These are phyloP conservation scores for Trileptium ribeirensis DNA, from an alignment of 2,888 invertebrate species.

Conservation along the genomic window DNA sequence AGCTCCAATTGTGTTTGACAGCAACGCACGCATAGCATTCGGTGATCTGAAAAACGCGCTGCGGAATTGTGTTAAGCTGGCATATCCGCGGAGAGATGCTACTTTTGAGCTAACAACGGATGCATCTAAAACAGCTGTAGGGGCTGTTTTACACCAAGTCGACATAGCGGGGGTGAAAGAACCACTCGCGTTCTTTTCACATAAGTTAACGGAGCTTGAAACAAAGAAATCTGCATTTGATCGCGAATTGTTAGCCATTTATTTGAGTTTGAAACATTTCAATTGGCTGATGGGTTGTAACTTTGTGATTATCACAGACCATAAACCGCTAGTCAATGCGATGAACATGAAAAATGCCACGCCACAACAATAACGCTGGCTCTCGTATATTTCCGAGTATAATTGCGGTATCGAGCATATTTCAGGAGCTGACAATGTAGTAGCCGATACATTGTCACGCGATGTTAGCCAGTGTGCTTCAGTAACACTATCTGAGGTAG, in stretches of 20 bases:
- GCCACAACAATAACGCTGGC: conserved; percentile 12
- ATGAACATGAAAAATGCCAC: conserved; percentile 9
- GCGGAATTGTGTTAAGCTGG: not conserved
- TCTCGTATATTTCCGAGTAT: conserved; percentile 5
- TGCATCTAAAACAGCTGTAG: conserved; percentile 11
- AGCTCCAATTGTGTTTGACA: not conserved
- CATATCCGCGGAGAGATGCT: not conserved
- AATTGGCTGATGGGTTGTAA: not conserved
- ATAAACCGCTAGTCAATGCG: conserved; percentile 11
- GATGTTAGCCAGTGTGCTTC: not conserved
- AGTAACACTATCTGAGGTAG: not conserved
- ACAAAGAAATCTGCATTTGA: not conserved
- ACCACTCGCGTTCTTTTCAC: conserved; percentile 12
- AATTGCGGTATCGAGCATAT: conserved; percentile 7
- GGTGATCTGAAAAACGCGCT: not conserved
- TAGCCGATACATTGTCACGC: conserved; percentile 9
- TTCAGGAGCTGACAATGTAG: not conserved
- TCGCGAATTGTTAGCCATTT: not conserved
- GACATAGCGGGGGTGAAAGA: not conserved
- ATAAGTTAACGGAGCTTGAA: not conserved
- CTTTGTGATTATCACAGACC: conserved; percentile 10
- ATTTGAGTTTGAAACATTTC: conserved; percentile 5
- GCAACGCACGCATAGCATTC: not conserved
- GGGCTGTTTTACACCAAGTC: conserved; percentile 11
- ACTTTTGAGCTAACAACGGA: conserved; percentile 6